Evolutionary conservation across 2,797 vertebrate species (phyloP), one percentile per base, ranked within the genome.

Genomic region (Danio albolineatus): DNA sequence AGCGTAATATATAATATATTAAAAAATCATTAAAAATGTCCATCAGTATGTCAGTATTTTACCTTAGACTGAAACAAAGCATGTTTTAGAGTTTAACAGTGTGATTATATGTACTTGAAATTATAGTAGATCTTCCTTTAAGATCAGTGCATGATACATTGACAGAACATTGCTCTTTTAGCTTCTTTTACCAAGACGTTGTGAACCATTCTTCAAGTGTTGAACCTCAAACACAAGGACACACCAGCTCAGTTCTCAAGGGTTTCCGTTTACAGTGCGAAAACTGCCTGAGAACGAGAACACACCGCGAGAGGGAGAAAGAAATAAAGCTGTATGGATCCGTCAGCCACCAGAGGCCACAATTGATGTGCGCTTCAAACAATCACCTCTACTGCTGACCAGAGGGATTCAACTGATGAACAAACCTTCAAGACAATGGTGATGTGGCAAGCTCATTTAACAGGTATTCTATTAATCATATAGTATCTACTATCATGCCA

Each of bases 291-390:
- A 62, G 46, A 59, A 43, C 54, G 38, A 62, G 56, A 48, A 21
- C 51, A 57, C 59, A 46, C 61, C 14, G 38, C 14, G 8, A 19
- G 41, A 53, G 59, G 5, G 46, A 19, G 10, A 54, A 41, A 38
- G 43, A 17, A 10, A 73, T 12, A 64, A 60, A 36, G 57, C 78
- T 73, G 54, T 57, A 74, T 76, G 78, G 69, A 53, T 69, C 78
- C 19, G 43, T 70, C 17, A 54, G 48, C 65, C 71, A 36, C 72
- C 51, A 79, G 73, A 72, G 82, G 19, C n/a, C 65, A 12, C 38
- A 57, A 70, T 43, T 76, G 65, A 64, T 46, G 19, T 62, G 16
- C 5, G 8, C 19, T 82, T 49, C 54, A 62, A 71, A 70, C 14
- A 1, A 13, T 46, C 60, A 59, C 65, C 46, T 78, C 44, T 28